phyloP scores from a whole-genome alignment of 2,888 invertebrate species.

The Platycheirus rosarum region DNA sequence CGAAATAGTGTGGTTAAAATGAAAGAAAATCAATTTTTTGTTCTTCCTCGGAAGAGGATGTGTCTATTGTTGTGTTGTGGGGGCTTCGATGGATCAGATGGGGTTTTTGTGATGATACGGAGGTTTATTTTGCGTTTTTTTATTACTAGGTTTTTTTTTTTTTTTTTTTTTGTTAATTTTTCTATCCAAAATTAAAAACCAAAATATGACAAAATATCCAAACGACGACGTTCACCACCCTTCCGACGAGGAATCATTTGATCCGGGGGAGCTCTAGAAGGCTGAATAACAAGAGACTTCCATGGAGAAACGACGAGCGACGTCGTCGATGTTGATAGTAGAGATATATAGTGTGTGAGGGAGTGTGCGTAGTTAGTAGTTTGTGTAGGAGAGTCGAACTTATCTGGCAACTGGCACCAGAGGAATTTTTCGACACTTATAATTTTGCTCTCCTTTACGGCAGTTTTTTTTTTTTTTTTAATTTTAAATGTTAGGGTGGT shows the following conservation, averaged over 20 bases:
- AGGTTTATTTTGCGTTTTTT: neutral
- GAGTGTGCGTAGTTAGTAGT: conserved; percentile 69
- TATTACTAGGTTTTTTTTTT: neutral
- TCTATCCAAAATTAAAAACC: conserved; percentile 65
- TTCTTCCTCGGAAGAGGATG: conserved; percentile 35
- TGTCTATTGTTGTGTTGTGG: conserved; percentile 4
- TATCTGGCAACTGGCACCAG: conserved; percentile 54
- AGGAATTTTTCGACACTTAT: conserved; percentile 40
- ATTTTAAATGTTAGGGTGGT: conserved; percentile 4
- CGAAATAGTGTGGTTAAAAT: conserved; percentile 60
- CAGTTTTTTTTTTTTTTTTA: neutral
- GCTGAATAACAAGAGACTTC: conserved; percentile 44
- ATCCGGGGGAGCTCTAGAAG: conserved; percentile 35
- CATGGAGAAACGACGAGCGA: conserved; percentile 38
- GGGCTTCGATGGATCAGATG: too few relatives aligned
- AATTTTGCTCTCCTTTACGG: conserved; percentile 9
- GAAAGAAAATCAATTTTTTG: conserved; percentile 69
- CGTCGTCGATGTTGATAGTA: conserved; percentile 45
- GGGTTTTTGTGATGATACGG: neutral
- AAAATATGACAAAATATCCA: conserved; percentile 63
- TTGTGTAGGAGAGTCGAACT: conserved; percentile 56
- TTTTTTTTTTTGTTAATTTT: conserved; percentile 23
- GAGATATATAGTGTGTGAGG: conserved; percentile 38
- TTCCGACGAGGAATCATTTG: conserved; percentile 69
- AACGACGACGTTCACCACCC: conserved; percentile 66